Evolutionary conservation across 1,140 invertebrate species (phyloP), one percentile per base, ranked within the genome.

Genomic region (Portunus trituberculatus): DNA sequence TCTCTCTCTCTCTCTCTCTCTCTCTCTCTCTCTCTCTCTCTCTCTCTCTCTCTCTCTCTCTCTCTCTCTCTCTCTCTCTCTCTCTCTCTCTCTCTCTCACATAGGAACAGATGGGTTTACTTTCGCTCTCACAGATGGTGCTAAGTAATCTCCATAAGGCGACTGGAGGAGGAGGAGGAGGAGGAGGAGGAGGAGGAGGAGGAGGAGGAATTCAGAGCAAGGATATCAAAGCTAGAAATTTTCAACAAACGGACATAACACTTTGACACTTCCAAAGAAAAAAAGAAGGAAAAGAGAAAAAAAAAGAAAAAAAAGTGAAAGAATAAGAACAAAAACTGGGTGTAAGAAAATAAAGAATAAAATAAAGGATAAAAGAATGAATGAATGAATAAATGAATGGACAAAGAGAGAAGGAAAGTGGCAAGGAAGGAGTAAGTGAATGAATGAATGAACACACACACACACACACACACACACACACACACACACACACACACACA

Each of bases 21-120:
- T 59, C 52, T 59, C 52, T 59, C 52, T 59, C 52, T 59, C 52
- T 59, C 52, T 59, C 52, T 59, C 52, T 59, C 48, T 48, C 88
- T 90, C 48, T 6, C 20, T n/a, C 67, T 76, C 67, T n/a, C n/a
- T n/a, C 67, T 76, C 67, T n/a, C n/a, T n/a, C 67, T 76, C 67
- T 76, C n/a, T n/a, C 67, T 76, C 67, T n/a, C n/a, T n/a, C 67
- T 76, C 67, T n/a, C n/a, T n/a, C 67, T 76, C 67, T n/a, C n/a
- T n/a, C 67, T 76, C 67, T 76, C n/a, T 90, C 88, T 28, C 45
- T n/a, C 39, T 90, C 48, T 45, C 25, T n/a, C 14, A 0, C 4
- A 16, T 29, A n/a, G 45, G 45, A 25, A 90, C 88, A 90, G 88
- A 90, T 90, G 88, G 48, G 88, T n/a, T 76, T 20, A n/a, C 67